Evolutionary conservation across 2,888 invertebrate genomes (phyloP).

Genomic region (Dysmachus trigonus): DNA sequence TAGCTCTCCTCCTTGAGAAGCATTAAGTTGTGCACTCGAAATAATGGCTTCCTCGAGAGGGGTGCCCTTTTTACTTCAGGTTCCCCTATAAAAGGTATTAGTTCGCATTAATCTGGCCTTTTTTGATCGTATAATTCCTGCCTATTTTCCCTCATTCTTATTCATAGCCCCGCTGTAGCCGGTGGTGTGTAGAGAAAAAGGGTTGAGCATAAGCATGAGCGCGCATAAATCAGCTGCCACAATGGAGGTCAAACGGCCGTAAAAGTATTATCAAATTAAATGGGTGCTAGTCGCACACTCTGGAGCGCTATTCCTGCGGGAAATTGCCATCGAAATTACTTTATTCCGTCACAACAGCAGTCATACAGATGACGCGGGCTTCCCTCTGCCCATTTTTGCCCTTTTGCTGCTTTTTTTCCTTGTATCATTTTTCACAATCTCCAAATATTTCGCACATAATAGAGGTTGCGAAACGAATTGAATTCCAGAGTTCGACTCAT

Average conservation of each 20-base stretch:
- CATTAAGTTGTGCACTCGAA: neutral
- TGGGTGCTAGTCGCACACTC: neutral
- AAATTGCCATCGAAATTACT: neutral
- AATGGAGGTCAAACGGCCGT: neutral
- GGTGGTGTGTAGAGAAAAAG: neutral
- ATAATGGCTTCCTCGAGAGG: neutral
- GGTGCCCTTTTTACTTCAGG: neutral
- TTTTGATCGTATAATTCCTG: neutral
- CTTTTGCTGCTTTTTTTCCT: neutral
- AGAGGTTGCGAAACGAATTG: neutral
- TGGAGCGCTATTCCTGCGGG: neutral
- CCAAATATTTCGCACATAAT: neutral
- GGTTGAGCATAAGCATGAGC: neutral
- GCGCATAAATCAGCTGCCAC: slow-evolving; percentile 12
- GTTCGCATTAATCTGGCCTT: neutral
- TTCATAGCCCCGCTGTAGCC: neutral
- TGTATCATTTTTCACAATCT: neutral
- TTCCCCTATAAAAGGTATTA: neutral
- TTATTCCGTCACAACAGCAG: neutral
- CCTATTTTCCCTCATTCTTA: neutral
- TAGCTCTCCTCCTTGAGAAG: neutral
- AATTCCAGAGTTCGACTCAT: neutral
- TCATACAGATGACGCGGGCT: neutral
- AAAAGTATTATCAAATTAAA: slow-evolving; percentile 23
- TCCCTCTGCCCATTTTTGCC: neutral